Evolutionary conservation across 2,113 vertebrate genomes (phyloP), one percentile per base, ranked within the genome.

Genomic region (Pyxicephalus adspersus): DNA sequence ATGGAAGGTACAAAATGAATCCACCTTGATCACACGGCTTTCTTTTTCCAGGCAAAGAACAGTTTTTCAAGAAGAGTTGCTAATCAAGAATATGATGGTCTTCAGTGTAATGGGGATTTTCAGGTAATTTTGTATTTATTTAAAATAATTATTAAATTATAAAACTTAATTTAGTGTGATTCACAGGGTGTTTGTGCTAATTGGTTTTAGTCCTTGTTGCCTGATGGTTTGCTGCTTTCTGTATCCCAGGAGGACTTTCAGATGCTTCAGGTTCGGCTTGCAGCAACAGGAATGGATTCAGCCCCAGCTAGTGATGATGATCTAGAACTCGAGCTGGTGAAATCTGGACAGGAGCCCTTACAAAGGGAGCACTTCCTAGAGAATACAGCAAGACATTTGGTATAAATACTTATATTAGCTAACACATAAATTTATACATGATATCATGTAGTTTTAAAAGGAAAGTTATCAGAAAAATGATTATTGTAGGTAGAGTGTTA

Each of bases 271-370:
- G 75, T 90, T 34, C 91, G 87, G 1, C 80, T 91, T 54, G 88
- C 88, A 70, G 90, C 93, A n/a, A 87, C 93, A 60, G 91, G 93
- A 78, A 92, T 86, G 89, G 94, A 95, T 84, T 95, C 93, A 1
- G 93, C 92, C 87, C 92, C 90, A 82, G 90, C 91, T 61, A 95
- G 92, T 87, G 93, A 94, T 83, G 92, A 95, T 83, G 85, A 77
- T 52, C 22, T 81, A 25, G 68, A 91, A 45, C 92, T 94, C 85
- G 94, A 92, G 77, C 77, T 94, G 70, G 89, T 90, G 60, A 81
- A 85, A 64, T 85, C 83, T 60, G 88, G 75, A 61, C 83, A 60
- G 68, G 70, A 38, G 20, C 84, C 55, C 51, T 60, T 83, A 9
- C 58, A 85, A 79, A 89, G 87, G 79, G 83, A 90, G 55, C 67